phyloP scores from a whole-genome alignment of 1,140 invertebrate species.

The Pissodes strobi region DNA sequence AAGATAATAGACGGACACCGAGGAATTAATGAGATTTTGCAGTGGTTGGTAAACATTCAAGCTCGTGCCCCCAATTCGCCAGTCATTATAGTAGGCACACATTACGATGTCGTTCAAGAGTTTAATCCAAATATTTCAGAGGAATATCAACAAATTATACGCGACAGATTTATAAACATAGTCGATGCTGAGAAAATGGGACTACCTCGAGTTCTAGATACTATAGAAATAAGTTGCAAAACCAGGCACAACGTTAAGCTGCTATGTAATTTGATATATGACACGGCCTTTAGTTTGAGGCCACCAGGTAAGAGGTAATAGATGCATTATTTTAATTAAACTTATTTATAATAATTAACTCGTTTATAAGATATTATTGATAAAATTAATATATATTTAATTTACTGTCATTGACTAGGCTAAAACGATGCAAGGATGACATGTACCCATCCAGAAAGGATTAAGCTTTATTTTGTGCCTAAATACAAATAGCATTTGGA shows the following conservation, averaged over 20 bases:
- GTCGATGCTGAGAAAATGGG: constrained; percentile 96
- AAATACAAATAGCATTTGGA: no score
- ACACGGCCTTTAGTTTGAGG: constrained; percentile 88
- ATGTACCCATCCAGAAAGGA: no score
- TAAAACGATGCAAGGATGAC: no score
- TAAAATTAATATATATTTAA: no score
- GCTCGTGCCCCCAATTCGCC: constrained; percentile 92
- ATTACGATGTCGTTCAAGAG: constrained; percentile 87
- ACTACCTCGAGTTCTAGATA: constrained; percentile 89
- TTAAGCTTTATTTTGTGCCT: no score
- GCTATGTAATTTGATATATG: constrained; percentile 91
- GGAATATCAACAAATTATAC: constrained; percentile 85
- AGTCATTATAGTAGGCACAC: constrained; percentile 92
- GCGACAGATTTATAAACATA: constrained; percentile 89
- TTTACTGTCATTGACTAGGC: no score
- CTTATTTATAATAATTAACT: constrained; percentile 7
- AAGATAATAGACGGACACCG: constrained; percentile 89
- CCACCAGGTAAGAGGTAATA: constrained; percentile 67
- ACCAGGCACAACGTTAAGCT: constrained; percentile 90
- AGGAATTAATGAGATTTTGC: constrained; percentile 87
- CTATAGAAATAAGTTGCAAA: constrained; percentile 87
- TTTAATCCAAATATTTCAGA: constrained; percentile 76
- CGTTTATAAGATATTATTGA: constrained; percentile 4
- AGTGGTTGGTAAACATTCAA: constrained; percentile 96
- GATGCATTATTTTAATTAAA: constrained; percentile 5